Conservation (phyloP, 2,113 vertebrate genomes). For the Cercocebus atys region DNA sequence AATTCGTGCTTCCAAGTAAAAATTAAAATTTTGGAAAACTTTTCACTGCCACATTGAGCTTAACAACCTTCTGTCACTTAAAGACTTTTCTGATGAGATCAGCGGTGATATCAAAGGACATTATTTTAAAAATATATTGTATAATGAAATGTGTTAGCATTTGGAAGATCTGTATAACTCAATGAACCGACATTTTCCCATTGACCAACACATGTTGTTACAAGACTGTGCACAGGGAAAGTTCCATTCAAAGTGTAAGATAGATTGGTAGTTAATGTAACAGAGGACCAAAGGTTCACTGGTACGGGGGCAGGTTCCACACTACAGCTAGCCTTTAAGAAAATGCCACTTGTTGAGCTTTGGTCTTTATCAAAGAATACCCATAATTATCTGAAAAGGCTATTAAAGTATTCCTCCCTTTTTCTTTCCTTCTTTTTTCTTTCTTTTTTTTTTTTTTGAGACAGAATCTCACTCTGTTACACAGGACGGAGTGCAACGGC, state of each 20-base stretch:
- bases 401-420: neutral
- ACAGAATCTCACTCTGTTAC: no score
- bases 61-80: neutral
- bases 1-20: neutral
- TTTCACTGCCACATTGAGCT: neutral
- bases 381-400: neutral
- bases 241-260: no score
- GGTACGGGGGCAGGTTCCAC: rapidly evolving
- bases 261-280: neutral
- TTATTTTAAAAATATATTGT: neutral
- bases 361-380: neutral
- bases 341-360: neutral
- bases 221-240: rapidly evolving
- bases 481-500: no score
- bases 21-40: neutral
- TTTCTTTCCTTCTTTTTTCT: neutral
- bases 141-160: neutral
- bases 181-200: neutral
- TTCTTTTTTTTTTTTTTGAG: no score
- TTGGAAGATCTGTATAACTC: neutral
- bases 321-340: neutral
- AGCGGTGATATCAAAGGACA: neutral
- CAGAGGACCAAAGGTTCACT: neutral
- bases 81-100: neutral
- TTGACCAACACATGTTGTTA: neutral